Percentiles rank a stretch among this genome's conserved stretches.
Evolutionary conservation across 2,888 invertebrate species (phyloP).

Genomic region (Folsomia manolachei): DNA sequence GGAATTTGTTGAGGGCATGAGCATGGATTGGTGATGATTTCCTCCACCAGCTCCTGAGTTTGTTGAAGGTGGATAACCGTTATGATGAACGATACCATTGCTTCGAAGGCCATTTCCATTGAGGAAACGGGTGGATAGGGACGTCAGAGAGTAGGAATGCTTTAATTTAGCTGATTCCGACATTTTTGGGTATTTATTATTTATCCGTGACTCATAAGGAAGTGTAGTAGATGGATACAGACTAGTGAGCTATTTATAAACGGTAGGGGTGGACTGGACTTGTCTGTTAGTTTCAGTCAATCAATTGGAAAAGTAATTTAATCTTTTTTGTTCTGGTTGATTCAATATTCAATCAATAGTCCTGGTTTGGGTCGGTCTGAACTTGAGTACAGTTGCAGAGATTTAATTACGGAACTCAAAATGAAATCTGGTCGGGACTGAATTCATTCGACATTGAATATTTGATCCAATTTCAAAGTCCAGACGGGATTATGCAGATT

Average conservation of each 20-base stretch:
- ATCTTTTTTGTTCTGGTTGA: background rate
- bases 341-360: background rate
- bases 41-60: background rate
- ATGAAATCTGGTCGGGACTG: no score
- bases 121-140: conserved; percentile 44
- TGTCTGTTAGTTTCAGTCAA: no score
- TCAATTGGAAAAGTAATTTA: background rate
- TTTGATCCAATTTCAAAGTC: no score
- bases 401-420: background rate
- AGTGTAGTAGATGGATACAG: background rate
- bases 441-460: background rate
- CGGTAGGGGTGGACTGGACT: no score
- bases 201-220: background rate
- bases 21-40: background rate
- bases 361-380: no score
- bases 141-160: conserved; percentile 47
- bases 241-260: no score
- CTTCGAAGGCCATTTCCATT: conserved; percentile 21
- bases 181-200: conserved; percentile 26
- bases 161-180: conserved; percentile 43
- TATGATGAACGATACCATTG: conserved; percentile 6
- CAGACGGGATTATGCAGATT: no score
- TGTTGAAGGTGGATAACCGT: background rate
- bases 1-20: background rate
- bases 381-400: no score